Conservation (phyloP, 2,888 invertebrate genomes). For the Torymus aiolomorphi region DNA sequence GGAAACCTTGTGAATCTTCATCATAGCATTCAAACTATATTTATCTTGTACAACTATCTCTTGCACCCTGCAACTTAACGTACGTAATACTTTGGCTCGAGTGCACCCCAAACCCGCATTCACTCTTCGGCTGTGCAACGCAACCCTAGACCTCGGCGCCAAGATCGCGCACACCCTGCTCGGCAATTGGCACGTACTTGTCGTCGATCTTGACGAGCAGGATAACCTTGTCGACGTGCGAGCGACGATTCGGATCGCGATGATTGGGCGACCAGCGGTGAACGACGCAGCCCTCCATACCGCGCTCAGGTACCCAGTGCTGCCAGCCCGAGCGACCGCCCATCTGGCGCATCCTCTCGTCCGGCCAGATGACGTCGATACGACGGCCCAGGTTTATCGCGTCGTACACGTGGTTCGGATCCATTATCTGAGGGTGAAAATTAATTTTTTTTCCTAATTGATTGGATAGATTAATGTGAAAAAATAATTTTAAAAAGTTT, state of each 20-base stretch:
- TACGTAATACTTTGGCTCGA: no score
- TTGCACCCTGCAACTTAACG: no score
- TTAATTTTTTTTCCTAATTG: no score
- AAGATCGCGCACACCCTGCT: conserved; percentile 88
- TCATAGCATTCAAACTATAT: no score
- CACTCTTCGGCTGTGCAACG: neutral
- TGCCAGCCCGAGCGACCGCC: conserved; percentile 94
- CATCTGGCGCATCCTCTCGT: conserved; percentile 89
- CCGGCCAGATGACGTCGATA: conserved; percentile 97
- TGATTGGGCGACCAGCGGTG: conserved; percentile 97
- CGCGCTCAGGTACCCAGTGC: conserved; percentile 91
- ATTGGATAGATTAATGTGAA: no score
- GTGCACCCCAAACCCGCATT: neutral
- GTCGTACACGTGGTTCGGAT: conserved; percentile 88
- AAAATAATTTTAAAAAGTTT: no score
- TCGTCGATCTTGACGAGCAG: conserved; percentile 95
- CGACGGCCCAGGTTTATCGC: conserved; percentile 92
- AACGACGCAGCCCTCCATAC: conserved; percentile 96
- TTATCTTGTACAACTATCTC: no score
- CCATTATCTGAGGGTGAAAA: conserved; percentile 76
- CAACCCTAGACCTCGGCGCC: conserved; percentile 80
- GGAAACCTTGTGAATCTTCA: no score
- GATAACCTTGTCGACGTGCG: conserved; percentile 94
- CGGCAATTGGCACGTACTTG: conserved; percentile 94
- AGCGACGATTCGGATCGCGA: conserved; percentile 89